Evolutionary conservation across 2,888 invertebrate genomes (phyloP).

Genomic region (Stenodema calcarata): DNA sequence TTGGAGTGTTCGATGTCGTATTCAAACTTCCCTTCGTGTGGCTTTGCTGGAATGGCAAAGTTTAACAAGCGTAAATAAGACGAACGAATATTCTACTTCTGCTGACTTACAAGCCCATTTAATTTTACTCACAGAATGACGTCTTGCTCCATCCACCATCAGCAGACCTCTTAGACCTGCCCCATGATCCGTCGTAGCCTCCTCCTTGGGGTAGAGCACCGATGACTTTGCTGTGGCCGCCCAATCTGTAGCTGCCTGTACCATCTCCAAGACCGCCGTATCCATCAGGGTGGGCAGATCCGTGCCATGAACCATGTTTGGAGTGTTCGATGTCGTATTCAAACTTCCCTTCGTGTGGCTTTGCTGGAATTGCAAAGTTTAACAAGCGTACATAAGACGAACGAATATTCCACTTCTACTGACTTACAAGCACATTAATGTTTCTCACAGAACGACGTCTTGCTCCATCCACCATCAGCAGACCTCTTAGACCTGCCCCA

Average conservation of each 20-base stretch:
- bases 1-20: slow-evolving; percentile 34
- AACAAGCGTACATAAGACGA: background rate
- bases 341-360: slow-evolving; percentile 49
- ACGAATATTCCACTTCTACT: too few species aligned
- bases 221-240: slow-evolving; percentile 38
- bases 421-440: too few species aligned
- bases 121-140: background rate
- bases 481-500: slow-evolving; percentile 17
- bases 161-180: slow-evolving; percentile 16
- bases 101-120: background rate
- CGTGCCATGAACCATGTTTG: slow-evolving; percentile 51
- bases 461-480: background rate
- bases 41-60: background rate
- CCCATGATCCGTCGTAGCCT: slow-evolving; percentile 16
- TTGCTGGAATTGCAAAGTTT: slow-evolving; percentile 14
- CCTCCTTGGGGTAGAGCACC: slow-evolving; percentile 50
- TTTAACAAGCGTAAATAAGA: background rate
- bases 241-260: slow-evolving; percentile 49
- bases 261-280: slow-evolving; percentile 54
- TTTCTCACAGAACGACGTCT: background rate
- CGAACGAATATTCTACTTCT: background rate
- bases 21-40: background rate
- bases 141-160: slow-evolving; percentile 12
- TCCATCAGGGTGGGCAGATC: slow-evolving; percentile 52
- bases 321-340: slow-evolving; percentile 50